phyloP scores from a whole-genome alignment of 2,797 vertebrate genomes.

The Cygnus olor region DNA sequence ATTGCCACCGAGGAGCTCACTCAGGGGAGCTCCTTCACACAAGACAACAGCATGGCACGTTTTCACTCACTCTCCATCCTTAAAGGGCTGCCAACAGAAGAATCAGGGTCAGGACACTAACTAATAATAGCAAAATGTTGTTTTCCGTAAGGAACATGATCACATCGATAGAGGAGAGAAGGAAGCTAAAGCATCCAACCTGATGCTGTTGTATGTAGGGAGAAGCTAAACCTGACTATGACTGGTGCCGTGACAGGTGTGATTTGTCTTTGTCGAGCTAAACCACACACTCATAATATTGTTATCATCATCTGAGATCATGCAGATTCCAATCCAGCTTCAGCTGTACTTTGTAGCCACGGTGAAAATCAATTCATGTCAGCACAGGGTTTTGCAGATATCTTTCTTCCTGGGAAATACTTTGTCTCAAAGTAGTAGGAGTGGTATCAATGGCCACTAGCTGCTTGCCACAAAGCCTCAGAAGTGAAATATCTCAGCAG shows the following conservation, averaged over 20 bases:
- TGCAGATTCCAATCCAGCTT: not conserved
- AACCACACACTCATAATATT: not conserved
- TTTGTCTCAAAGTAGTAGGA: not conserved
- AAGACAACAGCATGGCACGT: not conserved
- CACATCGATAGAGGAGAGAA: accelerated
- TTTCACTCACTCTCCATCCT: not conserved
- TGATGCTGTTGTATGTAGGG: not conserved
- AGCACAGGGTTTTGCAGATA: not conserved
- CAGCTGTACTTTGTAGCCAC: not conserved
- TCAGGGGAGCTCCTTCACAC: not conserved
- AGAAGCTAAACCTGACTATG: not conserved
- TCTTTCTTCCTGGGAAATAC: not conserved
- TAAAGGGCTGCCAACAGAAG: not conserved
- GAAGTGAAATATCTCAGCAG: not conserved
- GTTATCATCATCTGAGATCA: not conserved
- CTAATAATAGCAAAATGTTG: not conserved
- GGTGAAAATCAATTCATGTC: not conserved
- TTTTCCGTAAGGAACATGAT: not conserved
- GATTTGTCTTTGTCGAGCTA: not conserved
- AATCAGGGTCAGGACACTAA: not conserved
- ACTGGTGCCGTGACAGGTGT: not conserved
- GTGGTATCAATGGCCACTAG: not conserved
- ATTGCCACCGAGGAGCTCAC: not conserved
- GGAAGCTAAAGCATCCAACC: not conserved
- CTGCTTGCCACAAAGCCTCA: not conserved